These are phyloP conservation scores for Dascyllus trimaculatus DNA, from an alignment of 2,113 vertebrate species.

Conservation along the genomic window DNA sequence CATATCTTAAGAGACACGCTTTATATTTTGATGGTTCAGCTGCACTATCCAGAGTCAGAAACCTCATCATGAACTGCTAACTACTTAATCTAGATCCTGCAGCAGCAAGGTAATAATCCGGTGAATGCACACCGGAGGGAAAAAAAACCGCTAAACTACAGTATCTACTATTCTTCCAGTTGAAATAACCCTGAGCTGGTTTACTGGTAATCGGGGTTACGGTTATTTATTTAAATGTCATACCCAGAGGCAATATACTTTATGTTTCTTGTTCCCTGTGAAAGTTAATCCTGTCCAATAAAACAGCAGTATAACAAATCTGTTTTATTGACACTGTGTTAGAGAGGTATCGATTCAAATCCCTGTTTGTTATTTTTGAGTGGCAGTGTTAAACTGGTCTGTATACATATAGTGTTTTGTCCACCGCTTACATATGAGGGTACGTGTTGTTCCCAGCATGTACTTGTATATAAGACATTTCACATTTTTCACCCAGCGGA, in stretches of 20 bases:
- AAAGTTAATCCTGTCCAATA: neutral
- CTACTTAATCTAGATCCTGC: neutral
- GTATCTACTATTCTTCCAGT: neutral
- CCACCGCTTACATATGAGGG: neutral
- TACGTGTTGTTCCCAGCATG: neutral
- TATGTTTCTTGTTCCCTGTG: neutral
- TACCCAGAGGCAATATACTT: neutral
- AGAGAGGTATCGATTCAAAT: neutral
- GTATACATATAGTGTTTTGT: neutral
- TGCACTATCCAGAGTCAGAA: neutral
- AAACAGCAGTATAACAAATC: neutral
- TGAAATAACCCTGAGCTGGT: neutral
- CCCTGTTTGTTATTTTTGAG: neutral
- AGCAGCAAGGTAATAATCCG: neutral
- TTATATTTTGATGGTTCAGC: slow-evolving; percentile 3
- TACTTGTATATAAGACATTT: neutral
- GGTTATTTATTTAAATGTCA: slow-evolving; percentile 8
- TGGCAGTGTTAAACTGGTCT: neutral
- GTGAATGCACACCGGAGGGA: neutral
- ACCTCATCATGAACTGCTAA: slow-evolving; percentile 8
- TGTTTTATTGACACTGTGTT: slow-evolving; percentile 7
- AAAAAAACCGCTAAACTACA: neutral
- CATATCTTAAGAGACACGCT: neutral
- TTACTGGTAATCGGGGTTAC: neutral
- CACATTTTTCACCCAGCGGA: neutral